These are phyloP conservation scores for Atta colombica DNA, from an alignment of 1,140 invertebrate species.

Conservation along the genomic window DNA sequence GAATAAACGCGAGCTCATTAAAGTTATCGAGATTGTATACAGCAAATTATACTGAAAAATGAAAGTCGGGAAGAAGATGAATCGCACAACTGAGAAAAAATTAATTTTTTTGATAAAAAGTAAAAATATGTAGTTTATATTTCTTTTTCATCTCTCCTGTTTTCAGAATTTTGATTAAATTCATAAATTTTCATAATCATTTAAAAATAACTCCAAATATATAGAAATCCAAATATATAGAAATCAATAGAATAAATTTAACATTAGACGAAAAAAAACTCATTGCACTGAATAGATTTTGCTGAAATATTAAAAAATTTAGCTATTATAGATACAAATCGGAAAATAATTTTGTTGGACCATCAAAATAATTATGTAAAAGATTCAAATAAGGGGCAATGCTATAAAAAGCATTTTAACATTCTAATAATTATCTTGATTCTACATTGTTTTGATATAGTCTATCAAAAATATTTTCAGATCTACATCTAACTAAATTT, in stretches of 20 bases:
- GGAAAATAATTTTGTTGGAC: no score
- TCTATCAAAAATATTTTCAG: no score
- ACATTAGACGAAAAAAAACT: not conserved
- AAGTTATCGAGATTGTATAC: conserved; percentile 18
- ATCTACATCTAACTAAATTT: no score
- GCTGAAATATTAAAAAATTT: no score
- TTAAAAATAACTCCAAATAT: not conserved
- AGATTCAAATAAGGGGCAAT: no score
- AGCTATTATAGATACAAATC: no score
- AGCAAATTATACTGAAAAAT: conserved; percentile 23
- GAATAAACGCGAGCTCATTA: conserved; percentile 4
- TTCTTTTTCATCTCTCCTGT: not conserved
- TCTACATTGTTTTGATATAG: no score
- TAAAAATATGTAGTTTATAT: not conserved
- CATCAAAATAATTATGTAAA: no score
- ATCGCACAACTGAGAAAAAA: not conserved
- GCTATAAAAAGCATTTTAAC: no score
- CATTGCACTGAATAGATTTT: not conserved
- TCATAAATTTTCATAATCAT: not conserved
- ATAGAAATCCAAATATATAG: not conserved
- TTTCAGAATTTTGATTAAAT: not conserved
- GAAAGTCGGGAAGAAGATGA: conserved; percentile 1
- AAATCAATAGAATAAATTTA: not conserved
- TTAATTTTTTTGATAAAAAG: not conserved
- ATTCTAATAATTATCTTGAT: no score